Conservation (phyloP, 2,113 vertebrate genomes). For the Tonatia bakeri region DNA sequence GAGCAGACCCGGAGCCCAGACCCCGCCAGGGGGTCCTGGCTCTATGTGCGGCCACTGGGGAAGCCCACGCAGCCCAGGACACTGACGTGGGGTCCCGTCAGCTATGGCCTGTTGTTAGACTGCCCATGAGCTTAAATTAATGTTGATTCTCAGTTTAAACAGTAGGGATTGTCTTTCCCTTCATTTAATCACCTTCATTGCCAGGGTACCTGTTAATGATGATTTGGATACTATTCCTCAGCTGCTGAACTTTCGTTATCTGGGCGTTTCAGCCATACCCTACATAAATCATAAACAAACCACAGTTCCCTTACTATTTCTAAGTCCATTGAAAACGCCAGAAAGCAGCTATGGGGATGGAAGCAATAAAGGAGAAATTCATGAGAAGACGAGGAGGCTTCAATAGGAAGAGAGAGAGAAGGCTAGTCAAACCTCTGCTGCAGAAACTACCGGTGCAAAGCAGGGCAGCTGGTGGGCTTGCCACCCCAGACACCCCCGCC, state of each 20-base stretch:
- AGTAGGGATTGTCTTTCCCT: background rate
- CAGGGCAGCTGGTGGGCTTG: background rate
- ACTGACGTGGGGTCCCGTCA: no score
- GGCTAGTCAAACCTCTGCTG: background rate
- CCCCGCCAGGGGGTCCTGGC: background rate
- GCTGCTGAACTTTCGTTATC: background rate
- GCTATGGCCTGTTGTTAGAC: background rate
- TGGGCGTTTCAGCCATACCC: background rate
- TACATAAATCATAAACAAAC: background rate
- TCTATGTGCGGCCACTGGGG: background rate
- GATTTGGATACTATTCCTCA: background rate
- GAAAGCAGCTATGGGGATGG: background rate
- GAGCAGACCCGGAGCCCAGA: background rate
- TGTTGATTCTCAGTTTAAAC: background rate
- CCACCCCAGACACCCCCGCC: background rate
- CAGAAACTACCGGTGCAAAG: background rate
- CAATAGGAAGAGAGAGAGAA: background rate
- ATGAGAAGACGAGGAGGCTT: background rate
- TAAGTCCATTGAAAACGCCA: background rate
- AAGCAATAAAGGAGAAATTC: background rate
- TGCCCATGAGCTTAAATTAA: background rate
- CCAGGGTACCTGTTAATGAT: background rate
- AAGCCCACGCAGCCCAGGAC: rapidly evolving
- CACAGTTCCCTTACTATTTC: background rate
- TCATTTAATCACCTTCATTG: background rate